A percentile compares a stretch with the other conserved stretches of the same genome.
Evolutionary conservation across 2,888 invertebrate genomes (phyloP).

Genomic region (Agrotis exclamationis): DNA sequence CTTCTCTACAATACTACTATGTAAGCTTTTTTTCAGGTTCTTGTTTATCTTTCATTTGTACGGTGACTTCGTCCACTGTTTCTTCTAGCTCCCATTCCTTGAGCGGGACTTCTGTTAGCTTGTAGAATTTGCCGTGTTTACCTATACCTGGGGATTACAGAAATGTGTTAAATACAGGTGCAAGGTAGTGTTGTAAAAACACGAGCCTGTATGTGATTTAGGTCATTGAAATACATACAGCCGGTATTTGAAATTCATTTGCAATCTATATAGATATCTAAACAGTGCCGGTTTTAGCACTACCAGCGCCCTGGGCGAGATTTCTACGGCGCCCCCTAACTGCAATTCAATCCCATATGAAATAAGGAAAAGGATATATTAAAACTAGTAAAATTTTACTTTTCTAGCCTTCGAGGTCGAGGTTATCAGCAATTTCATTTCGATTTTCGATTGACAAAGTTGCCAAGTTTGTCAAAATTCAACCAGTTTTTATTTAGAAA

Average conservation of each 20-base stretch:
- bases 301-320: too few species aligned
- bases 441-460: too few species aligned
- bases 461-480: too few species aligned
- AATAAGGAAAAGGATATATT: too few species aligned
- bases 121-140: slow-evolving; percentile 93
- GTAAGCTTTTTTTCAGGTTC: slow-evolving; percentile 42
- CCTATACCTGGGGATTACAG: slow-evolving; percentile 87
- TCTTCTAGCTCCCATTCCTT: slow-evolving; percentile 93
- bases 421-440: too few species aligned
- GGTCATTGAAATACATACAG: background rate
- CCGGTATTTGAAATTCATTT: background rate
- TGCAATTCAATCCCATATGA: too few species aligned
- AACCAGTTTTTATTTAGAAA: too few species aligned
- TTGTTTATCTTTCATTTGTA: slow-evolving; percentile 56
- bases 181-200: background rate
- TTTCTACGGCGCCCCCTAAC: too few species aligned
- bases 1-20: background rate
- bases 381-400: too few species aligned
- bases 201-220: too few species aligned
- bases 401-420: too few species aligned
- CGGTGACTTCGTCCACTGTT: slow-evolving; percentile 73
- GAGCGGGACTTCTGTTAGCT: slow-evolving; percentile 90
- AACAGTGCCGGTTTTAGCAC: too few species aligned
- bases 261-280: background rate
- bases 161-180: background rate